Base-by-base conservation (phyloP, 2,888 invertebrate genomes). In the Copidosoma aretas region DNA sequence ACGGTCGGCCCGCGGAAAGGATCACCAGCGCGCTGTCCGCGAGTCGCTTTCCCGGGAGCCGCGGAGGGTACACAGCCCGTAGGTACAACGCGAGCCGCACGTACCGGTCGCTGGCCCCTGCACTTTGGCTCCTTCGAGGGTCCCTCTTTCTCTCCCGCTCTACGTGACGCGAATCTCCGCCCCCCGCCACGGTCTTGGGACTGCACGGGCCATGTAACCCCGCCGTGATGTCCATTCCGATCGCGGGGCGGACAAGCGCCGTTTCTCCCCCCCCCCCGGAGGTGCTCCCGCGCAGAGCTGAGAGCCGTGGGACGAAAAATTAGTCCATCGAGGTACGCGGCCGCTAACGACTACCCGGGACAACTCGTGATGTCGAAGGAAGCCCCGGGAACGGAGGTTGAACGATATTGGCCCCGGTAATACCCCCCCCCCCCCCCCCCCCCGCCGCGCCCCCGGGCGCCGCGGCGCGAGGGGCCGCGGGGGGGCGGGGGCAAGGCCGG, bases 351-450 rank as follows among this genome's bases (percentile, higher is more conserved):
- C 8, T 32, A n/a, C n/a, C n/a, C 32, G 32, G 8, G 8, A 8
- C 32, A 5, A 32, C 32, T 8, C 8, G 32, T 32, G 8, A n/a
- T n/a, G n/a, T n/a, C 15, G 12, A 12, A 60, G 46, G 58, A 65
- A 64, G 59, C 57, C 17, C 39, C 32, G 32, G 39, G 64, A 67
- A 71, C 62, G 58, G 67, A 64, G 54, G 64, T 67, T 64, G 60
- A 70, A 70, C 64, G 70, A 62, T 66, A 70, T 70, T 62, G 54
- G 41, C 52, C 32, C 10, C n/a, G 32, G 52, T 53, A 68, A 56
- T 62, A 67, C 62, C 22, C 22, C 12, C 54, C 52, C 54, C 57
- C 51, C 5, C 17, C 51, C 19, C 17, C 51, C 17, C 19, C 17
- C 19, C 17, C 51, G 5, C 19, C 17, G n/a, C 5, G n/a, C 17